Evolutionary conservation across 2,797 vertebrate species (phyloP).

Genomic region (Channa striata): DNA sequence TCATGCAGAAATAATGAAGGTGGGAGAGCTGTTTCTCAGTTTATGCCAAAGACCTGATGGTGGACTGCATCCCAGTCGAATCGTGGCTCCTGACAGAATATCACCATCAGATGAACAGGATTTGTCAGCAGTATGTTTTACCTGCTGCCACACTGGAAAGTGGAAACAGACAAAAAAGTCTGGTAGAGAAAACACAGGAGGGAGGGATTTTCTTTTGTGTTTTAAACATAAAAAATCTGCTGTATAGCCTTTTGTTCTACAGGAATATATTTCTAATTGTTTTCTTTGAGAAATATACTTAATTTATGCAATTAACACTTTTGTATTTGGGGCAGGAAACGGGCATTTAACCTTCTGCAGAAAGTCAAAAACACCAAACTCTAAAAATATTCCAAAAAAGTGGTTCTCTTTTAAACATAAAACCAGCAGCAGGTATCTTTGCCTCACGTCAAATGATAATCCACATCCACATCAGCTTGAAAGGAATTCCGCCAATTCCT

Average conservation of each 20-base stretch:
- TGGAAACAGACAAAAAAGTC: conserved; percentile 7
- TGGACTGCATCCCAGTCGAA: conserved; percentile 27
- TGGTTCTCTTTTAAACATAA: too few relatives aligned
- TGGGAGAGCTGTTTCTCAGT: conserved; percentile 2
- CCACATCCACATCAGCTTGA: too few relatives aligned
- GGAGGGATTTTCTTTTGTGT: not conserved
- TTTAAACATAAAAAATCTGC: not conserved
- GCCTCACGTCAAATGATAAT: too few relatives aligned
- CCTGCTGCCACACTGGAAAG: conserved; percentile 10
- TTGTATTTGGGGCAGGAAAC: not conserved
- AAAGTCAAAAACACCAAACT: too few relatives aligned
- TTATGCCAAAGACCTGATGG: conserved; percentile 30
- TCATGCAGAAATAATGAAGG: conserved; percentile 43
- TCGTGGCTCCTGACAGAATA: conserved; percentile 50
- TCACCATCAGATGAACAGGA: conserved; percentile 35
- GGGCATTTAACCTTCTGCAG: too few relatives aligned
- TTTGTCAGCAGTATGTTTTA: conserved; percentile 33
- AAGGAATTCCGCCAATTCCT: too few relatives aligned
- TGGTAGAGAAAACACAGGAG: not conserved
- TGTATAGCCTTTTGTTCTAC: not conserved
- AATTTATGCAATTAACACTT: not conserved
- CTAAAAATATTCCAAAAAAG: too few relatives aligned
- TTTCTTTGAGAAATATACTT: not conserved
- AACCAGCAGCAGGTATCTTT: too few relatives aligned
- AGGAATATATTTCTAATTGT: not conserved